phyloP scores from a whole-genome alignment of 2,797 vertebrate species.

The Artibeus jamaicensis region DNA sequence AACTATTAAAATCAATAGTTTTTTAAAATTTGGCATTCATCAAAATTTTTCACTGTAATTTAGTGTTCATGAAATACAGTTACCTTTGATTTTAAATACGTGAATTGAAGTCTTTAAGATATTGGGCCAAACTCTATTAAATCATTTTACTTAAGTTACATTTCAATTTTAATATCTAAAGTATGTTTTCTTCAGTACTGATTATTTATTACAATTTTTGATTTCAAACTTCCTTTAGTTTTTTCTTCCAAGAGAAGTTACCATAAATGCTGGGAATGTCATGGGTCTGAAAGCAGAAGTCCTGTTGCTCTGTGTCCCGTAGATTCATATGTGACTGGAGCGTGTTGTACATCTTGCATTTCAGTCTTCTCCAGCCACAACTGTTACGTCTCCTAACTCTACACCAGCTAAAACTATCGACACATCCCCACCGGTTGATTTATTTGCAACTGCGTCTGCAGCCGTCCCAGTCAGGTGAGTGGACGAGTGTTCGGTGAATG shows the following conservation, averaged over 20 bases:
- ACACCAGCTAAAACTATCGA: constrained; percentile 96
- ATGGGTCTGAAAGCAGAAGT: background rate
- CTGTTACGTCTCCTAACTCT: constrained; percentile 89
- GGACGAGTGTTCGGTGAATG: background rate
- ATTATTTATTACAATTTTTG: background rate
- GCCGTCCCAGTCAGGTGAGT: constrained; percentile 88
- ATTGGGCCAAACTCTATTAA: background rate
- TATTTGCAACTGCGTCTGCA: constrained; percentile 85
- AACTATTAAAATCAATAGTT: background rate
- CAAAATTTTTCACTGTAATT: background rate
- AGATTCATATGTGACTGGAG: constrained; percentile 2
- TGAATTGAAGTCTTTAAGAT: background rate
- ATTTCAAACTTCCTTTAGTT: background rate
- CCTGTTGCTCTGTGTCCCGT: background rate
- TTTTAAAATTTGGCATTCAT: background rate
- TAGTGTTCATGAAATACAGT: background rate
- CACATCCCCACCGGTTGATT: constrained; percentile 88
- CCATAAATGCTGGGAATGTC: background rate
- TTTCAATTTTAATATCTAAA: background rate
- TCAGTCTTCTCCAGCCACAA: constrained; percentile 92
- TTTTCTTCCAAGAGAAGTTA: background rate
- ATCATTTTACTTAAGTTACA: background rate
- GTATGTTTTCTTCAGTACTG: background rate
- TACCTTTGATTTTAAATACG: constrained; percentile 6
- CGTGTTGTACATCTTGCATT: constrained; percentile 72